phyloP scores from a whole-genome alignment of 2,113 vertebrate genomes.

The Eira barbara region DNA sequence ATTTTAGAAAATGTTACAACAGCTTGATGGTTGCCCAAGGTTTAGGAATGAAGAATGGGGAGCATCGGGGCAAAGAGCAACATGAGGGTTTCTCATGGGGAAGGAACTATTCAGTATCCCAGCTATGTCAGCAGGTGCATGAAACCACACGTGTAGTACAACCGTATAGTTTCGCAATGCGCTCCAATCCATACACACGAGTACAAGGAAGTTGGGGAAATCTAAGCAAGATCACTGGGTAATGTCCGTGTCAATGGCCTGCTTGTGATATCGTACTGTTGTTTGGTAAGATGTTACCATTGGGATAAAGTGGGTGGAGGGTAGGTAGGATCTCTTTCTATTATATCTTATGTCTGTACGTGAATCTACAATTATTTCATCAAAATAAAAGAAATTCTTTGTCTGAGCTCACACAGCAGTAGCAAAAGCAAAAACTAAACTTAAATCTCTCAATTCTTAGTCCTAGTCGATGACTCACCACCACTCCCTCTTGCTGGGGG shows the following conservation, averaged over 20 bases:
- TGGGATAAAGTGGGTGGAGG: not conserved
- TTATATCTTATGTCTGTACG: not conserved
- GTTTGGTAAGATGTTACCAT: not conserved
- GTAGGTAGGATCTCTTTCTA: not conserved
- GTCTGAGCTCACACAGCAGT: not conserved
- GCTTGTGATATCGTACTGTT: not conserved
- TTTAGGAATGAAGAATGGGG: not conserved
- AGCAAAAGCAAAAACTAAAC: not conserved
- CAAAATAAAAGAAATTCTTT: not conserved
- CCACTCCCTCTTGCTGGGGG: not conserved
- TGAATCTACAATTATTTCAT: not conserved
- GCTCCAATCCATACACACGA: not conserved
- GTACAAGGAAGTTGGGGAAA: not conserved
- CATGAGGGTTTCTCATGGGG: not conserved
- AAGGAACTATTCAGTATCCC: not conserved
- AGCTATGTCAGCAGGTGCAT: not conserved
- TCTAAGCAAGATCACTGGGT: not conserved
- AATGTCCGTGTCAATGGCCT: not conserved
- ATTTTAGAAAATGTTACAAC: not conserved
- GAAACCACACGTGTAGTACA: not conserved
- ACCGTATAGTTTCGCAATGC: not conserved
- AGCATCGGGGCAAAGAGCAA: not conserved
- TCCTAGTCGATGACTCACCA: not conserved
- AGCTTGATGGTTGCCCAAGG: not conserved
- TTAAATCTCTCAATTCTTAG: not conserved